A percentile compares a stretch with the other conserved stretches of the same genome.
Evolutionary conservation across 2,888 invertebrate genomes (phyloP).

Genomic region (Andrena trimmerana): DNA sequence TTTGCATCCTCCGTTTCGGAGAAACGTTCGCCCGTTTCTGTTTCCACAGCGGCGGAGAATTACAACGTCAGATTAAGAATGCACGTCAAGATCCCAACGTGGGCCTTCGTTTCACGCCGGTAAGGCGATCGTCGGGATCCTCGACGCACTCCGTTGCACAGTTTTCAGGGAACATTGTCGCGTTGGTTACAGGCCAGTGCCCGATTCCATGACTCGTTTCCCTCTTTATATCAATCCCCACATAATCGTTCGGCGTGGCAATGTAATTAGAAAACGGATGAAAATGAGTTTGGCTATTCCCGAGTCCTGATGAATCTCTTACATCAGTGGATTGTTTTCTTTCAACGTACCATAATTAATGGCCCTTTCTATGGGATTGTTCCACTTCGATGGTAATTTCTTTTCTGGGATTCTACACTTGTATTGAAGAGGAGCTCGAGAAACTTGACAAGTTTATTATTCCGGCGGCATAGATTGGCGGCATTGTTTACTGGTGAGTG

Average conservation of each 20-base stretch:
- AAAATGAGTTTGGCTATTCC: neutral
- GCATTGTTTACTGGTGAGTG: no score
- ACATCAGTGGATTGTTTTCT: neutral
- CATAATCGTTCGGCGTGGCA: neutral
- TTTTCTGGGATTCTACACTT: neutral
- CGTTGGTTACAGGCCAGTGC: slow-evolving; percentile 32
- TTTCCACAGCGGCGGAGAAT: slow-evolving; percentile 8
- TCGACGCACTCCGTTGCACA: slow-evolving; percentile 17
- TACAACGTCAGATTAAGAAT: slow-evolving; percentile 42
- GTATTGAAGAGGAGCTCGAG: neutral
- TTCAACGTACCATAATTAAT: neutral
- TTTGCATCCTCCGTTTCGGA: neutral
- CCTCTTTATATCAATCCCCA: neutral
- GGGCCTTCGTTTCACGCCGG: neutral
- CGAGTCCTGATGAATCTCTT: neutral
- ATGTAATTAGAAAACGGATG: neutral
- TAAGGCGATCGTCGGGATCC: slow-evolving; percentile 26
- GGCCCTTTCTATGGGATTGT: neutral
- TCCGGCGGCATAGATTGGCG: neutral
- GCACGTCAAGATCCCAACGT: slow-evolving; percentile 10
- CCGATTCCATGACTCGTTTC: neutral
- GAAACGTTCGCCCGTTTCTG: slow-evolving; percentile 2
- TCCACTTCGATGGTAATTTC: neutral
- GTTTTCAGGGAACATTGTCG: neutral
- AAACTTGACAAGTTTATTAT: neutral